Evolutionary conservation across 2,888 invertebrate genomes (phyloP), one percentile per base, ranked within the genome.

Genomic region (Drosophila neotestacea): DNA sequence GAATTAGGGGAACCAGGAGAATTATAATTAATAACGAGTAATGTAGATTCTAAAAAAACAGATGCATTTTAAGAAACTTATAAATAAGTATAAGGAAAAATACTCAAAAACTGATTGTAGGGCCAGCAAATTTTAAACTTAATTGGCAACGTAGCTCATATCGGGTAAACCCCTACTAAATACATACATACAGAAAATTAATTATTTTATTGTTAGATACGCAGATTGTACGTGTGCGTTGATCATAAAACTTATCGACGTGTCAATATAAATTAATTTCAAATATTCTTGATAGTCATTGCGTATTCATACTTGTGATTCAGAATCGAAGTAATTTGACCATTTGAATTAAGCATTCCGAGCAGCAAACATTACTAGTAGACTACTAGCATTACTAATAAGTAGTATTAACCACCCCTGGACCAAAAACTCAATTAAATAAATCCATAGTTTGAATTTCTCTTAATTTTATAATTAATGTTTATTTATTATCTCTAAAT

Each of bases 191-290:
- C 7, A 3, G 4, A 13, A 22, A 50, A 10, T 3, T 10, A 10
- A 51, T 38, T 38, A 30, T 39, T 16, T 13, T n/a, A 41, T 16
- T 28, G 11, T 16, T 6, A 54, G 4, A 22, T 36, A 50, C 11
- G 36, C 11, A 30, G 13, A 52, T 39, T 11, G 39, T 10, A 27
- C 3, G 39, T 39, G 13, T 13, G 28, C 4, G 39, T 32, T 30
- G 16, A 30, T 10, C 11, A 54, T 54, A 54, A 54, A 42, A 32
- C 41, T 54, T 54, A 42, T 30, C 32, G n/a, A 54, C 16, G 4
- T 42, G 16, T 22, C n/a, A 22, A n/a, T 42, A 32, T 32, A 42
- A 42, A 42, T 11, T 41, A 13, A 42, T 42, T 54, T 54, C 32
- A 30, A 11, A 54, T 41, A 41, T 22, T 32, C 41, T 13, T 28